Evolutionary conservation across 2,797 vertebrate genomes (phyloP), one percentile per base, ranked within the genome.

Genomic region (Sciurus carolinensis): DNA sequence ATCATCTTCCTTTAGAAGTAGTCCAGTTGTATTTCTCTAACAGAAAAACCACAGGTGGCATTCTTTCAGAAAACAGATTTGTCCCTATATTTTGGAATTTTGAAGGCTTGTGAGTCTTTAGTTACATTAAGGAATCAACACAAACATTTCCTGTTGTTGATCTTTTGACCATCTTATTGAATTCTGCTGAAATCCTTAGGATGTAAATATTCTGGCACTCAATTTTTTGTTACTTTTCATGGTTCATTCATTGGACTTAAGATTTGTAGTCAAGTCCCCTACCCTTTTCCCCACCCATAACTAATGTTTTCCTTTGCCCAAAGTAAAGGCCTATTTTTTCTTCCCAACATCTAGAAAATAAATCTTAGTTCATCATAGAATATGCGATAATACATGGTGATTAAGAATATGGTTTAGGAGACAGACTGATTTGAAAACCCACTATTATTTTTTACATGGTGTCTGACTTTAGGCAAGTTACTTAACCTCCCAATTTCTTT

Each of bases 1-100:
- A 28, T 47, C 64, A 79, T 50, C 10, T 96, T 10, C 62, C 75
- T 93, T 39, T 39, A 6, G 39, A 90, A 47, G 2, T 26, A 84
- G 36, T 14, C 2, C 15, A 30, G 12, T 0, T 17, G 30, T 82
- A 2, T n/a, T 42, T 87, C 87, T 75, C 30, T 76, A 77, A 76
- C 90, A 91, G 67, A 69, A 87, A 97, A 97, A 85, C 96, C 97
- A 97, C 97, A 97, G 94, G 90, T 97, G 95, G 94, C 96, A 91
- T 97, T 98, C 89, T 97, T 94, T 97, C 88, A 97, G 97, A 98
- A 96, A 44, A 97, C 5, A 82, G 17, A 42, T 52, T 98, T 97
- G 91, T 83, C 80, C 20, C 96, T 98, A 97, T 89, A 94, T 96
- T 97, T 97, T 96, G 66, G n/a, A 44, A 81, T 5, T 15, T 95